These are phyloP conservation scores for Danio aesculapii DNA, from an alignment of 2,797 vertebrate species.

Conservation along the genomic window DNA sequence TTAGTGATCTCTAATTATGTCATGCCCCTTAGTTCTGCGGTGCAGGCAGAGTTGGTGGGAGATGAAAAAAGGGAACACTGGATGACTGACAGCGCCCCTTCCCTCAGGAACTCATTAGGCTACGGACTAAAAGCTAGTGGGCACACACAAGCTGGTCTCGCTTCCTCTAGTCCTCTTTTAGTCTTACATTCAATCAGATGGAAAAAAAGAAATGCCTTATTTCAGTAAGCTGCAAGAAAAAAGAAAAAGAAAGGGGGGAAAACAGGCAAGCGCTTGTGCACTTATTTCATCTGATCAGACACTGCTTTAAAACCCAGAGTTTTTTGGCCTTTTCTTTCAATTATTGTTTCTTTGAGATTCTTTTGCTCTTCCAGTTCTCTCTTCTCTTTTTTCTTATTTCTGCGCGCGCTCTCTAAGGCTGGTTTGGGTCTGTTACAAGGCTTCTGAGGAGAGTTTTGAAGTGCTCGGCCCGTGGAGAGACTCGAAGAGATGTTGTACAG, in stretches of 20 bases:
- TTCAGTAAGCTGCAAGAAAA: constrained; percentile 70
- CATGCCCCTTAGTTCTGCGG: constrained; percentile 95
- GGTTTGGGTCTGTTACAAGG: constrained; percentile 76
- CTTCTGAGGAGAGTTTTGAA: constrained; percentile 83
- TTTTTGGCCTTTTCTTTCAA: constrained; percentile 73
- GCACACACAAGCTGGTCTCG: constrained; percentile 76
- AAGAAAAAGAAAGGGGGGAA: constrained; percentile 33
- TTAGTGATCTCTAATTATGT: constrained; percentile 98
- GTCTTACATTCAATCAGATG: constrained; percentile 79
- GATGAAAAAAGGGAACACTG: constrained; percentile 58
- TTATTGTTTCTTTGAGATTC: constrained; percentile 73
- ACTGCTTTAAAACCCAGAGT: constrained; percentile 70
- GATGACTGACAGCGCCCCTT: constrained; percentile 94
- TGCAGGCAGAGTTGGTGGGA: constrained; percentile 84
- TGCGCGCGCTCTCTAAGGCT: constrained; percentile 65
- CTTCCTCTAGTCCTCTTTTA: constrained; percentile 81
- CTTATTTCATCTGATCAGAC: constrained; percentile 81
- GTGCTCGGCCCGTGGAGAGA: constrained; percentile 77
- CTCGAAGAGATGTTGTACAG: constrained; percentile 67
- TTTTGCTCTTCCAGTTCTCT: constrained; percentile 62
- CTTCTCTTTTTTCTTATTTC: constrained; percentile 61
- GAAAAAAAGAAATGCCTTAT: constrained; percentile 76
- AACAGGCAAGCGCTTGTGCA: constrained; percentile 65
- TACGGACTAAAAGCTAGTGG: constrained; percentile 85
- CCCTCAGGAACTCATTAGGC: constrained; percentile 99